Evolutionary conservation across 2,113 vertebrate genomes (phyloP), one percentile per base, ranked within the genome.

Genomic region (Nesoenas mayeri): DNA sequence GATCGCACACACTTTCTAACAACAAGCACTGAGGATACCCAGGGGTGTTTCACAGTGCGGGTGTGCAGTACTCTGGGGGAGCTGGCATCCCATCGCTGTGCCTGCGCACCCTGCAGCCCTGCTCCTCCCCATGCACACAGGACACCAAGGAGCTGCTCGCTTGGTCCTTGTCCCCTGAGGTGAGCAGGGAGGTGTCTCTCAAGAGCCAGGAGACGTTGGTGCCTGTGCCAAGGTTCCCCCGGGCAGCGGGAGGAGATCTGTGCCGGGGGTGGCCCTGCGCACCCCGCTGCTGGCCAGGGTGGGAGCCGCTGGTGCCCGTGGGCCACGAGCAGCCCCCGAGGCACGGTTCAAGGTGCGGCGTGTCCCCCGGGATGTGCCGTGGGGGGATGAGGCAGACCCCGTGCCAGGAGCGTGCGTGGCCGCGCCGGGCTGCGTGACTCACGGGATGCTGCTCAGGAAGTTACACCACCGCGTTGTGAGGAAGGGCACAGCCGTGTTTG

Each of bases 371-470:
- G 5, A 0, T 0, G 66, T 0, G 28, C n/a, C 1, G 29, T 2
- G 4, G 18, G 29, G 51, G 56, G 44, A 73, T 2, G 18, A 6
- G 79, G 64, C 71, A 25, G 66, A 29, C n/a, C 67, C 53, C 0
- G 15, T 3, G 5, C 2, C 1, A 73, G 54, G 32, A 74, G 60
- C 22, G 3, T 4, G 22, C 11, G 20, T 9, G 85, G 91, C 85
- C 85, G 28, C 26, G 24, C 89, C 16, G 10, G 70, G 36, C 14
- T 5, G 54, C 2, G 53, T 97, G 96, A 96, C 71, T 97, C 96
- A 95, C 4, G 22, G 5, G 72, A 25, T 86, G 67, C 91, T 95
- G 94, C 85, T 85, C 94, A 74, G 96, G 95, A 96, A 95, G 91
- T 94, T 28, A 40, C 89, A 62, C 8, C 79, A 47, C 51, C 0